Percentiles rank a stretch among this genome's conserved stretches.
phyloP scores from a whole-genome alignment of 1,140 invertebrate genomes.

The Cryptotermes secundus region DNA sequence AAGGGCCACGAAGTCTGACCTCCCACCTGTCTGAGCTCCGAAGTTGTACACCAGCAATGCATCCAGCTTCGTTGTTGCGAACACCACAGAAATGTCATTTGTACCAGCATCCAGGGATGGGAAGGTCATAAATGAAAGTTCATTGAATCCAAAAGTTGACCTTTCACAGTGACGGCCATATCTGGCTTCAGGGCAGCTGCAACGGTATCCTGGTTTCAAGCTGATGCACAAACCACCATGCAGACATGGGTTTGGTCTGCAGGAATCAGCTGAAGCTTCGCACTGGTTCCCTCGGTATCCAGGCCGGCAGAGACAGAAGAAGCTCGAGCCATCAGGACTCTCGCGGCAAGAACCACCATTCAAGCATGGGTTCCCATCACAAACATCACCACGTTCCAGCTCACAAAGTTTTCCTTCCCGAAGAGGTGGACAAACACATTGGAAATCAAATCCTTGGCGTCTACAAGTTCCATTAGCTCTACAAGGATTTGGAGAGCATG shows the following conservation, averaged over 20 bases:
- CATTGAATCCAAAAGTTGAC: slow-evolving; percentile 84
- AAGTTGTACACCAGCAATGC: slow-evolving; percentile 88
- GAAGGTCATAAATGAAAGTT: slow-evolving; percentile 87
- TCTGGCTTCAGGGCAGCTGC: slow-evolving; percentile 78
- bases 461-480: slow-evolving; percentile 76
- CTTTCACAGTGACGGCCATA: slow-evolving; percentile 89
- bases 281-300: slow-evolving; percentile 87
- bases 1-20: slow-evolving; percentile 90
- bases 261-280: slow-evolving; percentile 81
- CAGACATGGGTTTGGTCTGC: slow-evolving; percentile 85
- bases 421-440: slow-evolving; percentile 74
- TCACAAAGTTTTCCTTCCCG: slow-evolving; percentile 84
- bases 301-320: slow-evolving; percentile 86
- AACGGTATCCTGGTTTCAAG: slow-evolving; percentile 80
- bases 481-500: slow-evolving; percentile 89
- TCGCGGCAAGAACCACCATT: slow-evolving; percentile 89
- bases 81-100: slow-evolving; percentile 88
- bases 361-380: slow-evolving; percentile 78
- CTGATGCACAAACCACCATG: slow-evolving; percentile 82
- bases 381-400: slow-evolving; percentile 76
- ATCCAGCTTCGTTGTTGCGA: slow-evolving; percentile 85
- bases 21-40: slow-evolving; percentile 77
- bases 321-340: slow-evolving; percentile 78
- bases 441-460: slow-evolving; percentile 76
- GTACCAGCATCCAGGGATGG: slow-evolving; percentile 79